Percentiles rank a stretch among this genome's conserved stretches.
phyloP scores from a whole-genome alignment of 2,797 vertebrate species.

The Nasua narica region DNA sequence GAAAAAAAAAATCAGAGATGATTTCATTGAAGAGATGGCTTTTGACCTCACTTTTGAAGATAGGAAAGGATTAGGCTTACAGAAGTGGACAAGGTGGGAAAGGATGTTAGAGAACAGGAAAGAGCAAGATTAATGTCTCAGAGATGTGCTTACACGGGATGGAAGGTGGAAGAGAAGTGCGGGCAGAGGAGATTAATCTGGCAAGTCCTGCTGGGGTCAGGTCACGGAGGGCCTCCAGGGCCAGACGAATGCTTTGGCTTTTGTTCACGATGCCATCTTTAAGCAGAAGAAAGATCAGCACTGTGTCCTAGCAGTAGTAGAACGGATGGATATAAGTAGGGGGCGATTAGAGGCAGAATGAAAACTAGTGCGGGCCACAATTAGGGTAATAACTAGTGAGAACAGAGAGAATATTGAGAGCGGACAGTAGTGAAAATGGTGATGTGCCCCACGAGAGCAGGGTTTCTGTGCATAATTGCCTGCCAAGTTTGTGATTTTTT shows the following conservation, averaged over 20 bases:
- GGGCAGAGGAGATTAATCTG: neutral
- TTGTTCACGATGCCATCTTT: neutral
- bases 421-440: neutral
- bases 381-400: neutral
- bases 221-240: neutral
- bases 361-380: neutral
- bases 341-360: neutral
- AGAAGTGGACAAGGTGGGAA: neutral
- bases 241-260: neutral
- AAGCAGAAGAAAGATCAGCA: neutral
- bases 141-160: neutral
- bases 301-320: neutral
- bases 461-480: neutral
- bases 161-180: neutral
- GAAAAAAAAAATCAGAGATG: slow-evolving; percentile 8
- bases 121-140: neutral
- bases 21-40: neutral
- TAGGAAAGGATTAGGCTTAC: neutral
- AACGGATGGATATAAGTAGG: neutral
- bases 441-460: neutral
- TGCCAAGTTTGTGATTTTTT: slow-evolving; percentile 5
- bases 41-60: slow-evolving; percentile 39
- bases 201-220: neutral
- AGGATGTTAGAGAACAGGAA: neutral
- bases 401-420: neutral